phyloP scores from a whole-genome alignment of 2,113 vertebrate genomes.

The Rhea americana region DNA sequence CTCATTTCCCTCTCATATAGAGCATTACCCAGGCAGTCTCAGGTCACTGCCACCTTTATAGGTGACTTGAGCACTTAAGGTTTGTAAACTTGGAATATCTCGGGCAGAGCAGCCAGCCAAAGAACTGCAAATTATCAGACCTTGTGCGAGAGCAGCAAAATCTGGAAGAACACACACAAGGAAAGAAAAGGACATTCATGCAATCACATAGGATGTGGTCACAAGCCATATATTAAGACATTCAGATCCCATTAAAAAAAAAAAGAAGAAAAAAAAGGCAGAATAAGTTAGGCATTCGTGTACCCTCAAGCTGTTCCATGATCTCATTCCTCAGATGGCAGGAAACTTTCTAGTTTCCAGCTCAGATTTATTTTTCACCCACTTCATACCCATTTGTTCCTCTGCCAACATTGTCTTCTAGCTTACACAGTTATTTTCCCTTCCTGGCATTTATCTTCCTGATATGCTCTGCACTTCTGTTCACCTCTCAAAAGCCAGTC shows the following conservation, averaged over 20 bases:
- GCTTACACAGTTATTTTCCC: slow-evolving; percentile 44
- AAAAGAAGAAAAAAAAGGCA: not conserved
- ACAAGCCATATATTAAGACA: not conserved
- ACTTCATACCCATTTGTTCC: slow-evolving; percentile 53
- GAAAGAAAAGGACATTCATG: not conserved
- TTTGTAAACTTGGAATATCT: not conserved
- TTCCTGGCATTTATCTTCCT: slow-evolving; percentile 59
- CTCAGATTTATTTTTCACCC: slow-evolving; percentile 41
- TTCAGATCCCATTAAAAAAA: slow-evolving; percentile 16
- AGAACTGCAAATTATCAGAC: not conserved
- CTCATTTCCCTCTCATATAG: not conserved
- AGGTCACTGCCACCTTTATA: not conserved
- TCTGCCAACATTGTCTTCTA: slow-evolving; percentile 60
- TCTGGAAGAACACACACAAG: not conserved
- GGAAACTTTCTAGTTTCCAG: slow-evolving; percentile 40
- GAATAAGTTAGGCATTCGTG: not conserved
- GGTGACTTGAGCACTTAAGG: not conserved
- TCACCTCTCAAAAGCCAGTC: slow-evolving; percentile 48
- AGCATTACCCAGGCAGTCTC: not conserved
- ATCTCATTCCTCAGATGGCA: slow-evolving; percentile 42
- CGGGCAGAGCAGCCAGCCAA: not conserved
- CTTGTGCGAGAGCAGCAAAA: not conserved
- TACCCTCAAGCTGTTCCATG: slow-evolving; percentile 13
- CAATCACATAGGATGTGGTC: not conserved
- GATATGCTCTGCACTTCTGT: slow-evolving; percentile 47